These are phyloP conservation scores for Setipinna tenuifilis DNA, from an alignment of 2,797 vertebrate species.

Conservation along the genomic window DNA sequence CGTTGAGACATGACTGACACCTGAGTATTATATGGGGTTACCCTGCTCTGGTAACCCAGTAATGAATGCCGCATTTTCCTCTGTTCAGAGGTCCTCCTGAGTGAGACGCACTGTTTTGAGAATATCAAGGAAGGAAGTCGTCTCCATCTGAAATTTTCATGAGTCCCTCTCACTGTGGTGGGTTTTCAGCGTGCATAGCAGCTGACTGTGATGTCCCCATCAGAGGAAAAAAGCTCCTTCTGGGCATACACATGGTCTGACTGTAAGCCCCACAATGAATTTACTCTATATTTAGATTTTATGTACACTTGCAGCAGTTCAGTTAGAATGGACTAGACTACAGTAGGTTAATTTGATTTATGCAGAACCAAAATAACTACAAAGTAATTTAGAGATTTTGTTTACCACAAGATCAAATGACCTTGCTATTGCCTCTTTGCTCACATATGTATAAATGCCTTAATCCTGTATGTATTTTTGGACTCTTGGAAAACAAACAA, in stretches of 20 bases:
- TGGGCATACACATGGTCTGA: background rate
- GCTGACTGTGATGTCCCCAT: background rate
- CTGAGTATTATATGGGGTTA: background rate
- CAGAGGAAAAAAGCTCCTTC: background rate
- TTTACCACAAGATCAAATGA: background rate
- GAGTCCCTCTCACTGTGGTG: background rate
- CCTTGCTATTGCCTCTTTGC: background rate
- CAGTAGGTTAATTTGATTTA: background rate
- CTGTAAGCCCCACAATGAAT: background rate
- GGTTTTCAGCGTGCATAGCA: background rate
- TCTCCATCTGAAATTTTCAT: slow-evolving; percentile 14
- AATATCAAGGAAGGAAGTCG: background rate
- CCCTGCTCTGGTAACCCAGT: background rate
- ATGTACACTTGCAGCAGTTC: background rate
- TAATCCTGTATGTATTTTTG: background rate
- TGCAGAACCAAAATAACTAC: too few relatives aligned
- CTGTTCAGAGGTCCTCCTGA: background rate
- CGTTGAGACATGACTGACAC: slow-evolving; percentile 17
- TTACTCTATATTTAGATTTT: too few relatives aligned
- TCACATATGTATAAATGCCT: background rate
- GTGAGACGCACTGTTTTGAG: background rate
- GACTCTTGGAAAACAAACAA: background rate
- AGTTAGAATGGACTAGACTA: background rate
- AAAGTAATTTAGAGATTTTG: background rate
- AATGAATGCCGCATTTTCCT: background rate